phyloP scores from a whole-genome alignment of 2,888 invertebrate genomes.

The Sinohyriopsis cumingii region DNA sequence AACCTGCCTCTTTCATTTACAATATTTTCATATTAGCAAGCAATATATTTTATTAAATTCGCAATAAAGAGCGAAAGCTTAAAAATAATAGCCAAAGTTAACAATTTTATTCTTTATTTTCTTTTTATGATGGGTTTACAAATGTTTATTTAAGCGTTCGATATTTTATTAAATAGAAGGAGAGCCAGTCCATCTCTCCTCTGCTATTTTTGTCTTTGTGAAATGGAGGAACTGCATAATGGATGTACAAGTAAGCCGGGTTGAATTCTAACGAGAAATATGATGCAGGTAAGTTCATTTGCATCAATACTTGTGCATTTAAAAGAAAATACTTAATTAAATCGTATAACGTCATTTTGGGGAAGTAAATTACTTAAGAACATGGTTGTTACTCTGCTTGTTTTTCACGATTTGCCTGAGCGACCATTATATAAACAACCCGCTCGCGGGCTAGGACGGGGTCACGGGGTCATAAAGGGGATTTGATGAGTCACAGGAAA shows the following conservation, averaged over 20 bases:
- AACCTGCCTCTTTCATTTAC: no score
- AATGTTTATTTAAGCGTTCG: no score
- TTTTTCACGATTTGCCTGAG: slow-evolving; percentile 1
- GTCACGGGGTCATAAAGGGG: slow-evolving; percentile 26
- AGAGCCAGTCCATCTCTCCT: neutral
- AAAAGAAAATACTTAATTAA: neutral
- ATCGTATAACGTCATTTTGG: slow-evolving; percentile 1
- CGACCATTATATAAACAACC: slow-evolving; percentile 42
- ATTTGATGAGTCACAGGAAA: slow-evolving; percentile 20
- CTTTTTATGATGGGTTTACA: no score
- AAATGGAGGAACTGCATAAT: slow-evolving; percentile 2
- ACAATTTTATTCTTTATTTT: no score
- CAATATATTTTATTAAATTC: no score
- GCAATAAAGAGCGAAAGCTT: no score
- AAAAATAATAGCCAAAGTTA: no score
- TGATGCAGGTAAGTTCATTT: slow-evolving; percentile 27
- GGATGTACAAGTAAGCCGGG: no score
- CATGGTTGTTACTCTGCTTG: slow-evolving; percentile 14
- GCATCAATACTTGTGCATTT: slow-evolving; percentile 9
- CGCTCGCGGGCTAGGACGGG: slow-evolving; percentile 16
- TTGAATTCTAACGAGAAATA: slow-evolving; percentile 10
- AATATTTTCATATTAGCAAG: no score
- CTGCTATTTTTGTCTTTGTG: neutral
- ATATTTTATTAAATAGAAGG: no score
- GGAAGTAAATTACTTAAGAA: neutral